These are phyloP conservation scores for Myopa tessellatipennis DNA, from an alignment of 2,888 invertebrate genomes.

Conservation along the genomic window DNA sequence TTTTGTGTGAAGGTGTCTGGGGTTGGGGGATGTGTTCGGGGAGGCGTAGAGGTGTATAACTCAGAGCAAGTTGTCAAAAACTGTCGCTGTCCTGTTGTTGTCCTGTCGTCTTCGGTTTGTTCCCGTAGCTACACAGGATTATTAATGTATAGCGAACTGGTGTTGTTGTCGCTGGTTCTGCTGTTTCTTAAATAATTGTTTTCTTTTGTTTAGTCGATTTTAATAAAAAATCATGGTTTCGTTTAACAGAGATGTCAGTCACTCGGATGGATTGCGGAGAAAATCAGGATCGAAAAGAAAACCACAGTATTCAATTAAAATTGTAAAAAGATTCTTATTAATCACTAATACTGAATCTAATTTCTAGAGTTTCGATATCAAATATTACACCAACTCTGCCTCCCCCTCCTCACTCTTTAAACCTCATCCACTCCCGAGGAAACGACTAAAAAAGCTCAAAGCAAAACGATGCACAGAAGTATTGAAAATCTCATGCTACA, in stretches of 20 bases:
- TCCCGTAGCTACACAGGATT: not conserved
- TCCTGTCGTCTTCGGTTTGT: not conserved
- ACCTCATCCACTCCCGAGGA: not conserved
- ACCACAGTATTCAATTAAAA: too few species aligned
- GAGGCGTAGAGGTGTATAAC: conserved; percentile 1
- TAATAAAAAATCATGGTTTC: not conserved
- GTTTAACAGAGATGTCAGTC: not conserved
- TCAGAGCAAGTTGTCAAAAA: conserved; percentile 37
- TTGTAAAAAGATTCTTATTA: too few species aligned
- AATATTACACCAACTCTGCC: not conserved
- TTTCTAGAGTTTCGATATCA: too few species aligned
- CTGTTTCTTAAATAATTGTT: not conserved
- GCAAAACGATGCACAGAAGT: not conserved
- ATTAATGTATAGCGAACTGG: not conserved
- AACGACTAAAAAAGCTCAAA: too few species aligned
- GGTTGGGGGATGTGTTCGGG: not conserved
- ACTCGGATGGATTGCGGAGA: not conserved
- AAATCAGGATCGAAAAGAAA: not conserved
- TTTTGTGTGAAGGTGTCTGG: not conserved
- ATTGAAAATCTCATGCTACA: not conserved
- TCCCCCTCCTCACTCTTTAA: not conserved
- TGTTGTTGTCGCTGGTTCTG: not conserved
- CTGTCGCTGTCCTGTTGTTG: conserved; percentile 34
- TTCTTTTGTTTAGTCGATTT: not conserved
- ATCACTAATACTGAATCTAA: not conserved